Base-by-base conservation (phyloP, 92 coral and sea anemone genomes). In the Hydrozoanthus gracilis region DNA sequence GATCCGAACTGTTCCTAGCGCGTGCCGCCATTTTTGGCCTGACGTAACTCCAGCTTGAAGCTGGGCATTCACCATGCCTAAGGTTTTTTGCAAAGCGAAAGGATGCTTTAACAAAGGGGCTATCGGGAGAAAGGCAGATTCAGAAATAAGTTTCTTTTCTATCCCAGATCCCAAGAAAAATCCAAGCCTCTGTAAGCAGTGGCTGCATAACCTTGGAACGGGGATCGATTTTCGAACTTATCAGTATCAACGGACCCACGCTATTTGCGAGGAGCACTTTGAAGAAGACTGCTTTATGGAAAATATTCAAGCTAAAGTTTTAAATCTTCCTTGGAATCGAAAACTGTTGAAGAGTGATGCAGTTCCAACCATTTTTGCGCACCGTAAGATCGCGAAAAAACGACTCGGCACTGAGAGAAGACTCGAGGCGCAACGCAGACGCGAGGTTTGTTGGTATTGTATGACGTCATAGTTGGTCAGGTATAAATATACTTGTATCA, bases 121-220 rank as follows among this genome's bases (percentile, higher is more conserved):
- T 9, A 8, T 17, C 3, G 18, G 7, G 64, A 2, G 27, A 13
- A 46, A 79, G n/a, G 39, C 44, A 2, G 8, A 12, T 44, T 9
- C 73, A 48, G 14, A 12, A 47, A 18, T 14, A 62, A 45, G 44
- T 62, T 79, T 79, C 71, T 79, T 61, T 46, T 58, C 73, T 3
- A 79, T 79, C 45, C 84, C 84, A 17, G 84, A 79, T 16, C 84
- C 84, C 8, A 79, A 62, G 84, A 79, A 62, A 27, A 18, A 79
- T 16, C 84, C 84, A 14, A 45, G 14, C 44, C 58, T 62, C 27
- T 79, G 84, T 72, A 79, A 62, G 45, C 84, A 79, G 84, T 79
- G 84, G 84, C n/a, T 62, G 11, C 84, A 79, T 44, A 79, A 79
- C 7, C 84, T 79, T 5, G 84, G 84, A 11, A 79, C 84, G 3